These are phyloP conservation scores for Hippopotamus amphibius DNA, from an alignment of 2,113 vertebrate genomes.

Conservation along the genomic window DNA sequence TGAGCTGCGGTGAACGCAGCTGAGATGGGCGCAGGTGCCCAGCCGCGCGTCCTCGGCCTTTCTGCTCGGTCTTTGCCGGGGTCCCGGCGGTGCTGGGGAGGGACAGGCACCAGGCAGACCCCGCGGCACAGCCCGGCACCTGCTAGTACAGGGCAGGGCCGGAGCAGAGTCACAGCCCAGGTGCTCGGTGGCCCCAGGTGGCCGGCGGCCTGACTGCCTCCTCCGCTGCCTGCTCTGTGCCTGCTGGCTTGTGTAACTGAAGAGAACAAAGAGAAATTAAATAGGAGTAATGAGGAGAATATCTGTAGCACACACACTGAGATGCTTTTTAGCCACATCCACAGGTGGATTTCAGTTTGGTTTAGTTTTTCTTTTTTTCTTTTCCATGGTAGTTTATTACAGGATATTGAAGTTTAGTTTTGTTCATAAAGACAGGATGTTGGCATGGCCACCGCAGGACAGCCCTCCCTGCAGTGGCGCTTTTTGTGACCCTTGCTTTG, in stretches of 20 bases:
- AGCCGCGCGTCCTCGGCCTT: rapidly evolving
- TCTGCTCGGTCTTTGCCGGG: rapidly evolving
- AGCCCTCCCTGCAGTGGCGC: rapidly evolving
- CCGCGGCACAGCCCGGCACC: not conserved
- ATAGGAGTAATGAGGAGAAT: not conserved
- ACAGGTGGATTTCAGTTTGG: not conserved
- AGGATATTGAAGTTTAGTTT: not conserved
- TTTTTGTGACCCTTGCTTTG: not conserved
- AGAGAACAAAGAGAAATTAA: constrained; percentile 13
- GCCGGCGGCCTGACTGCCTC: not conserved
- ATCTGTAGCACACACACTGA: not conserved
- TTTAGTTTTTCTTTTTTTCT: not conserved
- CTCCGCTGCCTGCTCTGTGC: not conserved
- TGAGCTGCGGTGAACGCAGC: not conserved
- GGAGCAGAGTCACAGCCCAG: not conserved
- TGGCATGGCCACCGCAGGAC: rapidly evolving
- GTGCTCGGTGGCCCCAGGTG: not conserved
- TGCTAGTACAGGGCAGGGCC: not conserved
- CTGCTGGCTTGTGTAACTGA: not conserved
- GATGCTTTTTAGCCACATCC: too few relatives aligned
- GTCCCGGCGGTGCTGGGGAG: rapidly evolving
- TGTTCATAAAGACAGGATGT: not conserved
- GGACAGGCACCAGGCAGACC: not conserved
- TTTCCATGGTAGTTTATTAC: too few relatives aligned
- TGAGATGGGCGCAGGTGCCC: rapidly evolving